phyloP scores from a whole-genome alignment of 2,888 invertebrate genomes.

The Clitarchus hookeri region DNA sequence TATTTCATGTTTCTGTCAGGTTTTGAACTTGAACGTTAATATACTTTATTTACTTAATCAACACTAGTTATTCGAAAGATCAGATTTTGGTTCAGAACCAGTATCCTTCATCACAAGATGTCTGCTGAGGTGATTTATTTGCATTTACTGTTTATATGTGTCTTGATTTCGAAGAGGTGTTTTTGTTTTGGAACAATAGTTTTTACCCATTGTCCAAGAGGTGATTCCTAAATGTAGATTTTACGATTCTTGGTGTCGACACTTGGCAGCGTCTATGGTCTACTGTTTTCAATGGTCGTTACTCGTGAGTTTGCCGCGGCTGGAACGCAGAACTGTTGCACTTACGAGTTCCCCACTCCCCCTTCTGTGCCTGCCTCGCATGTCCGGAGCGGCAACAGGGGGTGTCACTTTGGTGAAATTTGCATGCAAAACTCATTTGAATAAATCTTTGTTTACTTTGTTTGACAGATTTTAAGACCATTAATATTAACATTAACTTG shows the following conservation, averaged over 20 bases:
- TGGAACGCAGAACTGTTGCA: neutral
- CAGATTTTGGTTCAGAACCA: neutral
- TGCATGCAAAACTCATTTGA: constrained; percentile 14
- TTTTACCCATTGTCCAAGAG: neutral
- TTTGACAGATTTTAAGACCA: constrained; percentile 14
- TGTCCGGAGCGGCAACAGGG: neutral
- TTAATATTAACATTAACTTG: neutral
- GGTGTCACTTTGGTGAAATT: neutral
- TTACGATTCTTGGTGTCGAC: neutral
- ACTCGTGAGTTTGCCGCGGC: neutral
- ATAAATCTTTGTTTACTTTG: constrained; percentile 3
- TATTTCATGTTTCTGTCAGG: neutral
- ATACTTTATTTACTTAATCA: neutral
- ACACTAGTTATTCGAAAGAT: neutral
- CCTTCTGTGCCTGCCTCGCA: neutral
- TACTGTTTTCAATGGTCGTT: neutral
- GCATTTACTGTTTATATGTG: neutral
- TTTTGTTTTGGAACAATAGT: neutral
- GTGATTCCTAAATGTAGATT: neutral
- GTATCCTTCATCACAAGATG: neutral
- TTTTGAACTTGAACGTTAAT: neutral
- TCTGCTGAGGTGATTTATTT: neutral
- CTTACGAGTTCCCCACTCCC: neutral
- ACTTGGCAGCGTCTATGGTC: neutral
- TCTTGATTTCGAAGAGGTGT: neutral